phyloP scores from a whole-genome alignment of 2,113 vertebrate genomes.

The Condylura cristata region DNA sequence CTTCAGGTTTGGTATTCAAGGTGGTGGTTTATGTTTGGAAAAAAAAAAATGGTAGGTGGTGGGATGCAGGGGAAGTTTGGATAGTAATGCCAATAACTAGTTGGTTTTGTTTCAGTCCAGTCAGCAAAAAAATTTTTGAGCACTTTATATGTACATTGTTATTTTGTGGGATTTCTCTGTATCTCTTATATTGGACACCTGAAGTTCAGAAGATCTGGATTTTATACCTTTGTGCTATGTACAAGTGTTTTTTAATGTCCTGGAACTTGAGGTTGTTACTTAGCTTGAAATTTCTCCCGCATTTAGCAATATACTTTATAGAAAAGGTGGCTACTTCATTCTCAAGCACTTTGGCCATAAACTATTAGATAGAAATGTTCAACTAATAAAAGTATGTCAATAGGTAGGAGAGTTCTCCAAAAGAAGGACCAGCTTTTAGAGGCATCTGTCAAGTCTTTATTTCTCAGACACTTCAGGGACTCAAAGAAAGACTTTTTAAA shows the following conservation, averaged over 20 bases:
- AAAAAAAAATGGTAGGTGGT: too few species aligned
- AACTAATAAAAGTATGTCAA: slow-evolving; percentile 13
- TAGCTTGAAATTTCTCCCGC: background rate
- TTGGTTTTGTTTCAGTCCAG: slow-evolving; percentile 16
- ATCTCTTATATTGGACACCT: background rate
- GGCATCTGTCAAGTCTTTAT: background rate
- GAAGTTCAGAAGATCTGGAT: background rate
- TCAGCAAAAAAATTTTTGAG: background rate
- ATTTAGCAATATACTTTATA: background rate
- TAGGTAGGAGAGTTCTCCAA: background rate
- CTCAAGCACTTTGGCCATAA: slow-evolving; percentile 1
- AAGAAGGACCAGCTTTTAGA: background rate
- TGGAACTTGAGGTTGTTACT: background rate
- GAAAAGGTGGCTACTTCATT: background rate
- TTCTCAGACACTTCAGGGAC: background rate
- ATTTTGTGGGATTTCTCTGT: slow-evolving; percentile 9
- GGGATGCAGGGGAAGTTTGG: background rate
- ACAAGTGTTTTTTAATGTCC: background rate
- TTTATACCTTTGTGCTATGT: background rate
- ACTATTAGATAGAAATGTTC: slow-evolving; percentile 18
- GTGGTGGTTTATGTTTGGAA: too few species aligned
- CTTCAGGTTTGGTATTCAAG: slow-evolving; percentile 38
- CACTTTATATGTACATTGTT: background rate
- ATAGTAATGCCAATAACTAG: background rate
- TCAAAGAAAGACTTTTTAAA: slow-evolving; percentile 11